These are phyloP conservation scores for Sympetrum striolatum DNA, from an alignment of 2,888 invertebrate species.

Conservation along the genomic window DNA sequence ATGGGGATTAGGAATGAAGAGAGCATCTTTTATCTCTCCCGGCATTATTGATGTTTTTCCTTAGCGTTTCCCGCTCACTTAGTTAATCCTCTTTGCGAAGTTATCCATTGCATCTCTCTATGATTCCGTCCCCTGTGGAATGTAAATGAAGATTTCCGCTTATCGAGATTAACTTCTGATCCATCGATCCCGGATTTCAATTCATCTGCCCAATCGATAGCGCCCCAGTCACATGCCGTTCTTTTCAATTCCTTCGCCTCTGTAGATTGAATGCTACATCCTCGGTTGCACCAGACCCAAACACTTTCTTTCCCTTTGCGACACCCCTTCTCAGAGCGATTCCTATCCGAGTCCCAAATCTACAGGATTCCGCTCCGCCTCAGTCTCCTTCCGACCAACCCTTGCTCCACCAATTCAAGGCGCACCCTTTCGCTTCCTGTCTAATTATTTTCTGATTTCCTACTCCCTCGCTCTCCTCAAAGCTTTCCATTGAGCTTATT, in stretches of 20 bases:
- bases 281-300: neutral
- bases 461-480: neutral
- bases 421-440: neutral
- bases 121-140: neutral
- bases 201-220: neutral
- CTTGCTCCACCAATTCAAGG: neutral
- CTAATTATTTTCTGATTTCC: constrained; percentile 24
- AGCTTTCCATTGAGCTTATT: neutral
- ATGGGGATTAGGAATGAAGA: neutral
- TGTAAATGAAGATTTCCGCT: neutral
- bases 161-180: neutral
- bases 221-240: neutral
- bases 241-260: neutral
- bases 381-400: neutral
- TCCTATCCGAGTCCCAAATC: neutral
- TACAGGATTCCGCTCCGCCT: neutral
- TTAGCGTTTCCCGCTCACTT: neutral
- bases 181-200: neutral
- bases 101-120: neutral
- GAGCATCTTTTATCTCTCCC: neutral
- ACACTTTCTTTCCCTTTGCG: neutral
- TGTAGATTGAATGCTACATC: neutral
- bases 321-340: neutral
- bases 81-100: neutral
- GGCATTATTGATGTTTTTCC: too few species aligned